Evolutionary conservation across 1,140 invertebrate species (phyloP).

Genomic region (Octopus bimaculoides): DNA sequence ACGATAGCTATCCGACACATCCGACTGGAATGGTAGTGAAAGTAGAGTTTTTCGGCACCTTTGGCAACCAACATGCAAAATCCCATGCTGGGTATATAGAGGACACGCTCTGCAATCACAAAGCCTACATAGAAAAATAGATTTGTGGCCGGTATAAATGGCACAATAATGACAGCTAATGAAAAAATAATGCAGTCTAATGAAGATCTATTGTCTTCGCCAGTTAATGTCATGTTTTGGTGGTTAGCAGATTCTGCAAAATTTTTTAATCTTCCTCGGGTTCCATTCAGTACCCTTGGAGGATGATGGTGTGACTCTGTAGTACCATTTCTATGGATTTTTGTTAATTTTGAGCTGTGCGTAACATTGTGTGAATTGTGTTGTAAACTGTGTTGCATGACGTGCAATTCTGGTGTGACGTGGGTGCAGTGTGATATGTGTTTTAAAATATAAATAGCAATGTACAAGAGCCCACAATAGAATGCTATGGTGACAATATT

Average conservation of each 20-base stretch:
- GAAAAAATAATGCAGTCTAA: constrained; percentile 29
- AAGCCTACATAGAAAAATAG: constrained; percentile 97
- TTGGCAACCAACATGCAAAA: constrained; percentile 85
- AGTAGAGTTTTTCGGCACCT: constrained; percentile 36
- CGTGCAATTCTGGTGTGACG: neutral
- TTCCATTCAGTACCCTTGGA: constrained; percentile 31
- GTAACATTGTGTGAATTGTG: neutral
- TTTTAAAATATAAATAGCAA: constrained; percentile 31
- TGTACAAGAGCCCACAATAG: constrained; percentile 65
- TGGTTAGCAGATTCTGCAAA: no score
- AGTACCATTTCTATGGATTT: constrained; percentile 7
- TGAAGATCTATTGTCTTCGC: neutral
- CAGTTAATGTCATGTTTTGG: no score
- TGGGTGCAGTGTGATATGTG: constrained; percentile 14
- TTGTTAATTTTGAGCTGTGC: neutral
- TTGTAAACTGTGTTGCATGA: neutral
- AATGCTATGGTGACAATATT: constrained; percentile 79
- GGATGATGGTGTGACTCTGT: constrained; percentile 15
- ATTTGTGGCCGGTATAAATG: constrained; percentile 96
- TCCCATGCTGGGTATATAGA: constrained; percentile 97
- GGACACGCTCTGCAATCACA: constrained; percentile 90
- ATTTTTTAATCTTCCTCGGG: constrained; percentile 10
- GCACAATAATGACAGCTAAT: constrained; percentile 79
- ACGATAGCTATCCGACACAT: constrained; percentile 21
- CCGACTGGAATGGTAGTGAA: constrained; percentile 16